phyloP scores from a whole-genome alignment of 2,113 vertebrate species.

The Cynopterus brachyotis region DNA sequence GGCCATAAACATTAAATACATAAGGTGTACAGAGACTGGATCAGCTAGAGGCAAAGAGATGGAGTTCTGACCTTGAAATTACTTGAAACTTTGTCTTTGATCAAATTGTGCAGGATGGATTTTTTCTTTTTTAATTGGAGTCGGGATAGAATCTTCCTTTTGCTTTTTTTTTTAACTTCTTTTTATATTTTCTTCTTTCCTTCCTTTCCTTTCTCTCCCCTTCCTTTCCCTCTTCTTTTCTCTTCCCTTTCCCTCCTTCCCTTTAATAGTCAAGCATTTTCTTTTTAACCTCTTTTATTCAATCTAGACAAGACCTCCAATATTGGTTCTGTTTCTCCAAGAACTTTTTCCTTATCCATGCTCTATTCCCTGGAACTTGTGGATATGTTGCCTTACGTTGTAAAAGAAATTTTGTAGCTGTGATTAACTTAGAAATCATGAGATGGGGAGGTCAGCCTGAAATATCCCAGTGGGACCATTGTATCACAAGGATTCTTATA shows the following conservation, averaged over 20 bases:
- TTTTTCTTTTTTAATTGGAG: neutral
- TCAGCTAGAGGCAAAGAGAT: neutral
- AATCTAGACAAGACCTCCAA: neutral
- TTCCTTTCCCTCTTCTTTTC: too few relatives aligned
- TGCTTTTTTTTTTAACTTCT: neutral
- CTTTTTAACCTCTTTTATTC: neutral
- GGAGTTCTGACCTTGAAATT: neutral
- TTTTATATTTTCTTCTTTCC: neutral
- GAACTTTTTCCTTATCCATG: neutral
- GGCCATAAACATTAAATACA: neutral
- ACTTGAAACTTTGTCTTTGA: neutral
- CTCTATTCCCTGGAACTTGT: neutral
- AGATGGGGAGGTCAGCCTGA: neutral
- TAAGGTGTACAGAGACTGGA: rapidly evolving
- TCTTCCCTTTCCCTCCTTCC: too few relatives aligned
- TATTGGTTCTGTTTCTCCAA: neutral
- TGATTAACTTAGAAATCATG: neutral
- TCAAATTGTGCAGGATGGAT: neutral
- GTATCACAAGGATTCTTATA: neutral
- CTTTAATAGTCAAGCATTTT: neutral
- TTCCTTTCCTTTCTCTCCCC: neutral
- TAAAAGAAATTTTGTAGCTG: neutral
- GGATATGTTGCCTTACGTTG: neutral
- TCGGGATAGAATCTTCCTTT: neutral
- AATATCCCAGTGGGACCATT: neutral